Conservation (phyloP, 2,888 invertebrate genomes). For the Hydriomena furcata region DNA sequence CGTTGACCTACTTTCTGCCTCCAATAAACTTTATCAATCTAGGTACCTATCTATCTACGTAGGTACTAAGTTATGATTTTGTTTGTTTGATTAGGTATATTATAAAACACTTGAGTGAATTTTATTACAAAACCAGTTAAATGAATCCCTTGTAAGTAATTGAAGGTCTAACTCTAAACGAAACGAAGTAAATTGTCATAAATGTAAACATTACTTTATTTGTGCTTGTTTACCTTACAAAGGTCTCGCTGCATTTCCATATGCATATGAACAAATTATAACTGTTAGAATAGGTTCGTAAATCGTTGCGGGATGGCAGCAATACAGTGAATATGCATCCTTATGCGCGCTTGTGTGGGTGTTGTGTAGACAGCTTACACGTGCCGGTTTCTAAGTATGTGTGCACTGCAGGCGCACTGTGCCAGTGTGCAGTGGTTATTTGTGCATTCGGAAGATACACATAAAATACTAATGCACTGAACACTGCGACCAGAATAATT, state of each 20-base stretch:
- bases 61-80: too few relatives aligned
- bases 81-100: too few relatives aligned
- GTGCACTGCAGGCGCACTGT: slow-evolving; percentile 47
- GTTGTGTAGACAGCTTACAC: slow-evolving; percentile 51
- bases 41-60: slow-evolving; percentile 16
- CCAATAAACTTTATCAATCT: slow-evolving; percentile 38
- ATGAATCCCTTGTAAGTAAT: too few relatives aligned
- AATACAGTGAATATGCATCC: slow-evolving; percentile 38
- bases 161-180: too few relatives aligned
- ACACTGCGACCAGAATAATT: slow-evolving; percentile 3
- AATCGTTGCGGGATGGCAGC: slow-evolving; percentile 24
- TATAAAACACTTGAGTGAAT: too few relatives aligned
- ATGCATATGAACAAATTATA: slow-evolving; percentile 12
- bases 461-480: slow-evolving; percentile 29
- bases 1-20: slow-evolving; percentile 72
- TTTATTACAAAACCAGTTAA: too few relatives aligned
- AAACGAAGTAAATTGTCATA: not conserved
- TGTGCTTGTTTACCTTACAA: slow-evolving; percentile 3
- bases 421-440: slow-evolving; percentile 42
- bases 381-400: slow-evolving; percentile 48
- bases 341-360: slow-evolving; percentile 41
- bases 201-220: not conserved
- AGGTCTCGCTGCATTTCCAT: slow-evolving; percentile 10
- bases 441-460: slow-evolving; percentile 31
- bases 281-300: slow-evolving; percentile 22